Evolutionary conservation across 64 coral and sea anemone species (phyloP).

Genomic region (Actinia tenebrosa): DNA sequence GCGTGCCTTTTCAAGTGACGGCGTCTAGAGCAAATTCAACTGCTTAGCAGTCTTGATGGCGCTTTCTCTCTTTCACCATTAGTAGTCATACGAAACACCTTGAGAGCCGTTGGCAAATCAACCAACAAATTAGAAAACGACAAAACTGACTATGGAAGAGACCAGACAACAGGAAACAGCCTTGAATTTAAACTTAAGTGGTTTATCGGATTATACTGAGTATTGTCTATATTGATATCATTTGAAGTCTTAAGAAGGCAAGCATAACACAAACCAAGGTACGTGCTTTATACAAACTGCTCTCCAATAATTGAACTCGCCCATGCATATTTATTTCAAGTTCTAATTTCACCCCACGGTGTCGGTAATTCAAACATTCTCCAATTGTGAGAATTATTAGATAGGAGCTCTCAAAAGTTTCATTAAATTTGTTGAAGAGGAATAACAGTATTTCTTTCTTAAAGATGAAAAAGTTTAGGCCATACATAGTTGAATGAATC

Average conservation of each 20-base stretch:
- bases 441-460: too few relatives aligned
- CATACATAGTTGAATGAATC: too few relatives aligned
- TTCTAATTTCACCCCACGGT: too few relatives aligned
- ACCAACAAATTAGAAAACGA: not conserved
- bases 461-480: too few relatives aligned
- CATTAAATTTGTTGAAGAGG: too few relatives aligned
- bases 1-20: conserved; percentile 21
- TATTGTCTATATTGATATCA: not conserved
- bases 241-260: not conserved
- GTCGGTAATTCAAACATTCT: too few relatives aligned
- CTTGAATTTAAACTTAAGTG: not conserved
- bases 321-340: too few relatives aligned
- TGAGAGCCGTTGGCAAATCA: not conserved
- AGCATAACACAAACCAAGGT: not conserved
- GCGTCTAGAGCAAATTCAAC: not conserved
- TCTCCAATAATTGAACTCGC: too few relatives aligned
- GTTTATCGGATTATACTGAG: not conserved
- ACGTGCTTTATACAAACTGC: not conserved
- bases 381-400: too few relatives aligned
- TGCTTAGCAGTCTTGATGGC: not conserved
- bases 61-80: not conserved
- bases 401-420: too few relatives aligned
- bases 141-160: not conserved
- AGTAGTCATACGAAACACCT: not conserved
- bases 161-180: not conserved